A percentile compares a stretch with the other conserved stretches of the same genome.
These are phyloP conservation scores for Amiota mariae DNA, from an alignment of 2,888 invertebrate genomes.

Conservation along the genomic window DNA sequence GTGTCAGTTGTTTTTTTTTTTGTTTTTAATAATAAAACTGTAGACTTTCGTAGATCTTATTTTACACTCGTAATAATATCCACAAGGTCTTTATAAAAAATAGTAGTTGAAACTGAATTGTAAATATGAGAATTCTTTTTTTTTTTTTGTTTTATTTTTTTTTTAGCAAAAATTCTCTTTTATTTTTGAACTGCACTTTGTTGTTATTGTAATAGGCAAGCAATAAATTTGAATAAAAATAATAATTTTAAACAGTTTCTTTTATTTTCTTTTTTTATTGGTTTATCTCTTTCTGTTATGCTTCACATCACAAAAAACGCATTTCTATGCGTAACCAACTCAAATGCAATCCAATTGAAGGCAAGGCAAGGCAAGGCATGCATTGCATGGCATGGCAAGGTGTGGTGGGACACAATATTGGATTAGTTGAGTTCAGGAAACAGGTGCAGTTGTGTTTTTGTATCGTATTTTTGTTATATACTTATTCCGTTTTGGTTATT, in stretches of 20 bases:
- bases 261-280: constrained; percentile 27
- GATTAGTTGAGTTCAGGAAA: constrained; percentile 49
- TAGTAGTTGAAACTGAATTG: background rate
- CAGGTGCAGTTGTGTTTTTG: constrained; percentile 52
- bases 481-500: constrained; percentile 19
- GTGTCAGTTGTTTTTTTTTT: too few species aligned
- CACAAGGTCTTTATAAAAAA: constrained; percentile 9
- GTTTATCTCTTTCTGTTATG: constrained; percentile 9
- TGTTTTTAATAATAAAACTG: too few species aligned
- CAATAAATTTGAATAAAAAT: too few species aligned
- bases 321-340: constrained; percentile 56
- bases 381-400: constrained; percentile 52
- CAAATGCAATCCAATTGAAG: background rate
- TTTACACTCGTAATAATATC: background rate
- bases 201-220: constrained; percentile 14
- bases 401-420: constrained; percentile 40
- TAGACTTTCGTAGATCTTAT: too few species aligned
- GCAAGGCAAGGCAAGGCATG: constrained; percentile 19
- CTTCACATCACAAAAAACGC: constrained; percentile 33
- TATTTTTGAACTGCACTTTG: constrained; percentile 12
- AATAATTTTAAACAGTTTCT: constrained; percentile 14
- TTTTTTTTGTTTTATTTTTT: background rate
- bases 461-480: constrained; percentile 35
- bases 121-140: background rate
- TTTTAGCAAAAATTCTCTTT: too few species aligned